Conservation (phyloP, 2,888 invertebrate genomes). For the Torymus auratus region DNA sequence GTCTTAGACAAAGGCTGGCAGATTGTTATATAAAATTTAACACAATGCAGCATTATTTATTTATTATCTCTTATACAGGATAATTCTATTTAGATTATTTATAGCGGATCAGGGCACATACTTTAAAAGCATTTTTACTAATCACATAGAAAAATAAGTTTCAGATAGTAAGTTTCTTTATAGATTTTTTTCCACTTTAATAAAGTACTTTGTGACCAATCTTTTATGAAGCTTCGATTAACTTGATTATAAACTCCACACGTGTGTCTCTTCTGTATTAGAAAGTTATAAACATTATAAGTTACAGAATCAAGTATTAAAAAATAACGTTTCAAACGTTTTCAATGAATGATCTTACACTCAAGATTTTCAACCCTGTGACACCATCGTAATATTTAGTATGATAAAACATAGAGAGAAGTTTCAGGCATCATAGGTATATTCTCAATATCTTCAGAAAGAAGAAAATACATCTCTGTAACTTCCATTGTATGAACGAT, state of each 20-base stretch:
- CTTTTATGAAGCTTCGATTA: constrained; percentile 32
- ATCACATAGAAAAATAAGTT: constrained; percentile 50
- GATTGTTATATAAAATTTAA: constrained; percentile 21
- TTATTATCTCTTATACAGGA: constrained; percentile 30
- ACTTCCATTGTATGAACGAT: constrained; percentile 53
- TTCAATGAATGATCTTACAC: not conserved
- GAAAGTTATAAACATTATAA: constrained; percentile 10
- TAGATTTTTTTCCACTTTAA: constrained; percentile 14
- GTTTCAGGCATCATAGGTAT: constrained; percentile 65
- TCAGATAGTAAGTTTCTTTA: constrained; percentile 32
- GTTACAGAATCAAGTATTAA: constrained; percentile 14
- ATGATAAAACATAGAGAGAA: constrained; percentile 13
- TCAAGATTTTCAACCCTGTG: constrained; percentile 44
- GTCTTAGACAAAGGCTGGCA: not conserved
- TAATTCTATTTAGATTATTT: constrained; percentile 32
- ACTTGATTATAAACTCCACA: constrained; percentile 17
- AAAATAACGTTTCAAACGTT: not conserved
- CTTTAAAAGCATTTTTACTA: constrained; percentile 32
- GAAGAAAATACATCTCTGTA: constrained; percentile 60
- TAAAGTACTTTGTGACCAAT: constrained; percentile 39
- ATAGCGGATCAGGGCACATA: constrained; percentile 17
- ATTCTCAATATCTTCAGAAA: constrained; percentile 65
- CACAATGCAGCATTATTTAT: constrained; percentile 40
- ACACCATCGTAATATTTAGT: constrained; percentile 59
- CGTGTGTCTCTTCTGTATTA: not conserved